Evolutionary conservation across 2,113 vertebrate species (phyloP), one percentile per base, ranked within the genome.

Genomic region (Eleginops maclovinus): DNA sequence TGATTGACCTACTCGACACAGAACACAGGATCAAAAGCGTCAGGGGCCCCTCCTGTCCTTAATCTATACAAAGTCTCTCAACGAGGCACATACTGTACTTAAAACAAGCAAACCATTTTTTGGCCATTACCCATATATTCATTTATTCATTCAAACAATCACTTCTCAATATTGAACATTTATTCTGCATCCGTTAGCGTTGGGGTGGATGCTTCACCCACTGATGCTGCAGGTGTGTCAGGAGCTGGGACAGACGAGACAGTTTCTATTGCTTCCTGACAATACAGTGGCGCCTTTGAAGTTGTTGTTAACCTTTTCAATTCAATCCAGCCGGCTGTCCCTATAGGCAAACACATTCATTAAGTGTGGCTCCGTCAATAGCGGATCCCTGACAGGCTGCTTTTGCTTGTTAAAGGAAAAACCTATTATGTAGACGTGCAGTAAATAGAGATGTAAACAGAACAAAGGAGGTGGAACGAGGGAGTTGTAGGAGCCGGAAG

Each of bases 251-350:
- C 47, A 11, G 49, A 40, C 64, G 64, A n/a, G 46, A 43, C 36
- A 28, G 58, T 53, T n/a, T 28, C 17, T 15, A 22, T 4, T 46
- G 22, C 51, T 53, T 68, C 13, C 63, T 72, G 51, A 62, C 5
- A 62, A 63, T 46, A 36, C 28, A 51, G 43, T 50, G 4, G 15
- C 15, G 43, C 5, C n/a, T 62, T 70, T 50, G 47, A 17, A 62
- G 62, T 66, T 59, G 11, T 1, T 26, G 43, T 62, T 82, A 76
- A 82, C 65, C 76, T 85, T 77, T 67, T 59, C 11, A 72, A 62
- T 65, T 64, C 13, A 44, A 53, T 74, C 40, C 22, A 40, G 21
- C 28, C 50, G 19, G 28, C 2, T 55, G 71, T 68, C 63, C 16
- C 71, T 17, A 19, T 13, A 15, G 58, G 28, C 77, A 78, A 40